These are phyloP conservation scores for Burhinus oedicnemus DNA, from an alignment of 2,113 vertebrate genomes.

Conservation along the genomic window DNA sequence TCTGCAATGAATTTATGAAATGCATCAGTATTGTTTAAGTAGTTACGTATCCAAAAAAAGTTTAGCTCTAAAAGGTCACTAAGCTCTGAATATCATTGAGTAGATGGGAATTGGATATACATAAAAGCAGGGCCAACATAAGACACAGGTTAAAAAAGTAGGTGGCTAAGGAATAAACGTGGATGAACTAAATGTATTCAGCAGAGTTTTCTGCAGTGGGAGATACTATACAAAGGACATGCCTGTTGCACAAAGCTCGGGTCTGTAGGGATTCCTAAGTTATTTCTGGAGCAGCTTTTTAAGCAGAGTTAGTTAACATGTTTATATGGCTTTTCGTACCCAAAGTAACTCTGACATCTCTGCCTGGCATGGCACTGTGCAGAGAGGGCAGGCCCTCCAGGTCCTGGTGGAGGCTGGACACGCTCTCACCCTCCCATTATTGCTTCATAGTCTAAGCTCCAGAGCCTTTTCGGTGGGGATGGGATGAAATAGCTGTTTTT, in stretches of 20 bases:
- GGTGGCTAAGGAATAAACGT: not conserved
- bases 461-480: not conserved
- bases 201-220: not conserved
- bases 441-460: not conserved
- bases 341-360: not conserved
- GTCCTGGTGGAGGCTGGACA: not conserved
- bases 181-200: not conserved
- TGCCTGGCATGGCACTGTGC: not conserved
- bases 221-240: not conserved
- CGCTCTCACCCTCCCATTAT: not conserved
- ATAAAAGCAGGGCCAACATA: not conserved
- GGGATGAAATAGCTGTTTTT: not conserved
- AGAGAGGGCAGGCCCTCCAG: not conserved
- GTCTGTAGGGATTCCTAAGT: not conserved
- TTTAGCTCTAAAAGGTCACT: conserved; percentile 9
- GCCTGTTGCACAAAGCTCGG: not conserved
- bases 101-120: not conserved
- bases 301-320: not conserved
- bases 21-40: not conserved
- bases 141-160: not conserved
- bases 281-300: not conserved
- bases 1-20: not conserved
- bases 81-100: not conserved
- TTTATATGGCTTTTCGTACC: not conserved
- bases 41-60: not conserved